Conservation (phyloP, 1,140 invertebrate genomes). For the Brachionus plicatilis region DNA sequence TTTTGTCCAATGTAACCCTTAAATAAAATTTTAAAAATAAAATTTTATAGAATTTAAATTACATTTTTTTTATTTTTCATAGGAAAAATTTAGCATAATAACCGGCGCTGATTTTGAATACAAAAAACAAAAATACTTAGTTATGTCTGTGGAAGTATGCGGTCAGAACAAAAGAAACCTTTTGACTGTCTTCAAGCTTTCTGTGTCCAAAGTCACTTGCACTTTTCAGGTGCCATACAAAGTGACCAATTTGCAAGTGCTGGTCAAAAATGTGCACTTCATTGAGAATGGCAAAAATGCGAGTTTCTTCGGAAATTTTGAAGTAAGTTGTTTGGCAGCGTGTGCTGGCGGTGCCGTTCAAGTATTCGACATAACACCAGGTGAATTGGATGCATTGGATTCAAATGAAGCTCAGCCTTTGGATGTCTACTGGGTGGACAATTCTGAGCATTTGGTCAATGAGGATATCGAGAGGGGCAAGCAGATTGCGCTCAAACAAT, state of each 20-base stretch:
- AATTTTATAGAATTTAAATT: too few species aligned
- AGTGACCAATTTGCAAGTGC: background rate
- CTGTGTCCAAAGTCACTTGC: background rate
- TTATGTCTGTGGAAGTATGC: background rate
- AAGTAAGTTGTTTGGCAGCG: background rate
- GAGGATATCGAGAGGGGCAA: background rate
- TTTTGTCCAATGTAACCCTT: background rate
- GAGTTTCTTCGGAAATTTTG: background rate
- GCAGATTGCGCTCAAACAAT: background rate
- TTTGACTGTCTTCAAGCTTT: background rate
- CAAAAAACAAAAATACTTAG: background rate
- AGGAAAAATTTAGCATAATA: background rate
- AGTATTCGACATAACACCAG: background rate
- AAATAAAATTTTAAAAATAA: background rate
- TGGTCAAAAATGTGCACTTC: conserved; percentile 14
- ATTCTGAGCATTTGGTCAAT: background rate
- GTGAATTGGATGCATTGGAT: background rate
- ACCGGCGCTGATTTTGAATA: background rate
- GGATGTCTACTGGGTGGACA: background rate
- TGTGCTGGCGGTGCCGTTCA: conserved; percentile 3
- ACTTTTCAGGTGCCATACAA: background rate
- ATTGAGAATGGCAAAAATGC: conserved; percentile 4
- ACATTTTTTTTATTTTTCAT: background rate
- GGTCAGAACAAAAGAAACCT: background rate
- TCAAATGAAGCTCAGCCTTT: background rate